Conservation (phyloP, 2,797 vertebrate genomes). For the Macroramphosus scolopax region DNA sequence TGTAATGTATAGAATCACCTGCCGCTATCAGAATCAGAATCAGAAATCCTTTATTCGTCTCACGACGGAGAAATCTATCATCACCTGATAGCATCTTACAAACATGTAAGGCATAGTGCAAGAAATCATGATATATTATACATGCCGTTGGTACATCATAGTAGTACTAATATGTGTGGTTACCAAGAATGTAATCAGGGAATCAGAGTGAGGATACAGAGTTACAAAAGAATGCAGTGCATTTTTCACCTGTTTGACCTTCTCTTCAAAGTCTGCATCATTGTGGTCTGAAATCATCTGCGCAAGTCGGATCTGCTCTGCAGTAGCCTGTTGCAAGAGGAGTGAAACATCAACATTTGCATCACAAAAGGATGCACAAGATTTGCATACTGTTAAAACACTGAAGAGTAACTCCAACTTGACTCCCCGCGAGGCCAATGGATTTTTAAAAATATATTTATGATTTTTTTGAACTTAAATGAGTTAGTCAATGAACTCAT, state of each 20-base stretch:
- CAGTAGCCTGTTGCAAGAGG: conserved; percentile 84
- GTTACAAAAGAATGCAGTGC: conserved; percentile 1
- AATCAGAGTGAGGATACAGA: neutral
- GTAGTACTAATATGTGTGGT: too few relatives aligned
- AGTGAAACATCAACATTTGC: conserved; percentile 7
- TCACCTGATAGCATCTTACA: neutral
- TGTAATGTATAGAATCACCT: too few relatives aligned
- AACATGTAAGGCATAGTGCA: conserved; percentile 2
- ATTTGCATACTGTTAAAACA: conserved; percentile 16
- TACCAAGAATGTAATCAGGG: too few relatives aligned
- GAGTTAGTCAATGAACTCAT: too few relatives aligned
- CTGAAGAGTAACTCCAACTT: too few relatives aligned
- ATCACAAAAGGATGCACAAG: conserved; percentile 5
- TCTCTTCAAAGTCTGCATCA: conserved; percentile 98
- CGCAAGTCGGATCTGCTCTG: conserved; percentile 98
- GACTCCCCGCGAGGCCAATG: too few relatives aligned
- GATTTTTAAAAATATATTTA: too few relatives aligned
- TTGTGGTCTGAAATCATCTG: conserved; percentile 99
- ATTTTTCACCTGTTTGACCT: conserved; percentile 93
- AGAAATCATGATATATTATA: too few relatives aligned
- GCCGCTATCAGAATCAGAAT: too few relatives aligned
- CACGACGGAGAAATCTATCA: too few relatives aligned
- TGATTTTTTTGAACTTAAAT: too few relatives aligned
- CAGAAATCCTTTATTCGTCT: too few relatives aligned
- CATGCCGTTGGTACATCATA: neutral